Conservation (phyloP, 2,888 invertebrate genomes). For the Drosophila nr. perissopoda region DNA sequence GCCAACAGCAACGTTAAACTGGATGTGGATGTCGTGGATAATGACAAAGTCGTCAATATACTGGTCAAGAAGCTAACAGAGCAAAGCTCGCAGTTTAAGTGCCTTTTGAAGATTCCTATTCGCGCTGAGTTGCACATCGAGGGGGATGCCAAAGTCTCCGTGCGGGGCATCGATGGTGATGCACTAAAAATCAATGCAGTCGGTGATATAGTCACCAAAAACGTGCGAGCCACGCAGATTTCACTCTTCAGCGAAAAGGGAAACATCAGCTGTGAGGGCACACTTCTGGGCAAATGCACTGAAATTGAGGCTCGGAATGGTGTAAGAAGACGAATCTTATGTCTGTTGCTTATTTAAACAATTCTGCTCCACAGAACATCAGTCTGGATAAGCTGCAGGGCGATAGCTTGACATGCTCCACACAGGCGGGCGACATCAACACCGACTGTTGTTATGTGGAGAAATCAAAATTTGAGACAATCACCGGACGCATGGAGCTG, state of each 20-base stretch:
- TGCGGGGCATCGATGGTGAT: conserved; percentile 77
- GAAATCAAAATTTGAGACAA: conserved; percentile 81
- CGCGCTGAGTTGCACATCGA: conserved; percentile 76
- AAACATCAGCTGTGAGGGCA: conserved; percentile 77
- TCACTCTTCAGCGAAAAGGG: conserved; percentile 75
- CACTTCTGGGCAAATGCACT: conserved; percentile 75
- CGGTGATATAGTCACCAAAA: conserved; percentile 73
- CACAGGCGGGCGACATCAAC: conserved; percentile 76
- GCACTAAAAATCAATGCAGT: conserved; percentile 65
- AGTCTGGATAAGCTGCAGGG: conserved; percentile 82
- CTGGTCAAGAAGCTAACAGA: conserved; percentile 48
- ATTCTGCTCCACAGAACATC: conserved; percentile 68
- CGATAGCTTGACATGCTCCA: conserved; percentile 75
- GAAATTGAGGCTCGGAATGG: conserved; percentile 69
- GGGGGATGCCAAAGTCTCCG: conserved; percentile 59
- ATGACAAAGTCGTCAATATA: conserved; percentile 68
- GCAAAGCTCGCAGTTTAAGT: conserved; percentile 52
- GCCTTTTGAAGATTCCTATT: conserved; percentile 79
- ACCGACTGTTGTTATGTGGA: conserved; percentile 83
- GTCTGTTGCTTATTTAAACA: background rate
- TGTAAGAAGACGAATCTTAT: conserved; percentile 25
- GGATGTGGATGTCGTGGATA: conserved; percentile 60
- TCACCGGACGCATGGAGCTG: conserved; percentile 77
- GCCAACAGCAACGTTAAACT: conserved; percentile 68
- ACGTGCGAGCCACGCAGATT: conserved; percentile 76